These are phyloP conservation scores for Scolanthus callimorphus DNA, from an alignment of 92 coral and sea anemone genomes.

Conservation along the genomic window DNA sequence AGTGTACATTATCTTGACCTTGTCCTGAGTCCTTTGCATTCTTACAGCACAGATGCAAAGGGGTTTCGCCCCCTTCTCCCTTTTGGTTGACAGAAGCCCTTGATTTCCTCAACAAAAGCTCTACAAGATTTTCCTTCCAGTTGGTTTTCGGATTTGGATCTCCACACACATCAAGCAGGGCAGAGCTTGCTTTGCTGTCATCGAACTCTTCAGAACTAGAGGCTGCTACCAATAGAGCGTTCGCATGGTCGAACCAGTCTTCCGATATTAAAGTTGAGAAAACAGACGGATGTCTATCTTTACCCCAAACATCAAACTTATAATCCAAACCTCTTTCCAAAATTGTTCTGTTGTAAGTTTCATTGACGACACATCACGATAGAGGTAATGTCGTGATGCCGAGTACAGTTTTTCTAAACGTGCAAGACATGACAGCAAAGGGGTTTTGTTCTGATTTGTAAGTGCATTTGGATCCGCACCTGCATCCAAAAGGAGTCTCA, in stretches of 20 bases:
- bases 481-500: too few species aligned
- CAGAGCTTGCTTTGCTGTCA: too few species aligned
- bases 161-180: not conserved
- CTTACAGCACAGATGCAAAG: constrained; percentile 3
- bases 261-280: too few species aligned
- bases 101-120: not conserved
- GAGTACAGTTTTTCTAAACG: too few species aligned
- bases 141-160: not conserved
- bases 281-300: too few species aligned
- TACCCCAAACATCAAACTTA: constrained; percentile 13
- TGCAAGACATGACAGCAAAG: constrained; percentile 2
- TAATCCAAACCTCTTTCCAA: constrained; percentile 1
- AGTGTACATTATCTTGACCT: not conserved
- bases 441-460: constrained; percentile 1
- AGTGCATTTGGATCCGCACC: constrained; percentile 29
- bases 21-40: not conserved
- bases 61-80: not conserved
- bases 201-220: too few species aligned
- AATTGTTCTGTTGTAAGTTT: not conserved
- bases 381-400: too few species aligned
- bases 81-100: not conserved
- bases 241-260: too few species aligned
- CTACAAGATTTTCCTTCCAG: constrained; percentile 1
- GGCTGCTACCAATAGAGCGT: too few species aligned
- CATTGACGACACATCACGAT: too few species aligned